A percentile compares a stretch with the other conserved stretches of the same genome.
Conservation (phyloP, 64 coral and sea anemone species). For the Cladopsammia gracilis region DNA sequence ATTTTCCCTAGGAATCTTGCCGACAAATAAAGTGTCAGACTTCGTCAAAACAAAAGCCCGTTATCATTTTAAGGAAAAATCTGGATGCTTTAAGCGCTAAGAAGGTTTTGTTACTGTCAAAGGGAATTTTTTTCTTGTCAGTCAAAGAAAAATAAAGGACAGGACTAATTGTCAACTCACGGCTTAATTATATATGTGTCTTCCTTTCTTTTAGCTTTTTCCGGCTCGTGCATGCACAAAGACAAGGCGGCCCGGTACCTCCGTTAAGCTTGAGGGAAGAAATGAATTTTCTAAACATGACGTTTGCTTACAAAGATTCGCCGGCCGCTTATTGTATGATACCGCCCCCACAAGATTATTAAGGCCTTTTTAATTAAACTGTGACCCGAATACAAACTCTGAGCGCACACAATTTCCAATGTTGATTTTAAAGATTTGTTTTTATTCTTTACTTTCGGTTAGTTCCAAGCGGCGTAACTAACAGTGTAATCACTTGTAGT, state of each 20-base stretch:
- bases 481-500: background rate
- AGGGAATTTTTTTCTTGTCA: background rate
- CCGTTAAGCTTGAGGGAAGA: constrained; percentile 33
- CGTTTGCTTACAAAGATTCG: constrained; percentile 1
- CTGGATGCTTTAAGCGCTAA: too few species aligned
- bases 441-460: background rate
- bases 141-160: background rate
- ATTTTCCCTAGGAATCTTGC: constrained; percentile 34
- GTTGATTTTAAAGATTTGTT: constrained; percentile 40
- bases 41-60: constrained; percentile 33
- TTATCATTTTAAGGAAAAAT: background rate
- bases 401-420: background rate
- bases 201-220: background rate
- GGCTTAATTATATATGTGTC: background rate
- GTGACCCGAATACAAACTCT: constrained; percentile 18
- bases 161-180: background rate
- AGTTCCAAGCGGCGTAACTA: background rate
- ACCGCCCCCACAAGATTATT: constrained; percentile 23
- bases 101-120: background rate
- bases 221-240: constrained; percentile 26
- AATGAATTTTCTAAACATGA: constrained; percentile 49
- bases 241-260: background rate
- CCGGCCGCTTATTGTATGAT: constrained; percentile 5
- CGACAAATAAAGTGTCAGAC: constrained; percentile 33
- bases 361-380: constrained; percentile 37